phyloP scores from a whole-genome alignment of 2,888 invertebrate genomes.

The Synanthedon myopaeformis region DNA sequence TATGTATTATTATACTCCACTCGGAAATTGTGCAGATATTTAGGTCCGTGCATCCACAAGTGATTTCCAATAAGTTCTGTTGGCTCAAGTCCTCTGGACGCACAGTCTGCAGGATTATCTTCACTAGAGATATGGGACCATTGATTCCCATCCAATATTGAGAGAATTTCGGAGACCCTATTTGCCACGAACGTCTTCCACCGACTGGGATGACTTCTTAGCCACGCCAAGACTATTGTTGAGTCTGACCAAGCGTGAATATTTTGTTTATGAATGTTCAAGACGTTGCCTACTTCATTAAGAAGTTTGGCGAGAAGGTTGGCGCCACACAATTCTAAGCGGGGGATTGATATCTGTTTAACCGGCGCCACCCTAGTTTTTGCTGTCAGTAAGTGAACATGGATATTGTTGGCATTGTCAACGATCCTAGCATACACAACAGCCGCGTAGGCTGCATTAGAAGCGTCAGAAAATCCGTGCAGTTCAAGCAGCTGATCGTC shows the following conservation, averaged over 20 bases:
- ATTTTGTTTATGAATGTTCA: conserved; percentile 3
- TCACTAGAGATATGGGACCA: conserved; percentile 6
- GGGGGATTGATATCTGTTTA: conserved; percentile 7
- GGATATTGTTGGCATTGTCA: no score
- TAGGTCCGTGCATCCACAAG: background rate
- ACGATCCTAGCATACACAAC: no score
- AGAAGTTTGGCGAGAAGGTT: conserved; percentile 10
- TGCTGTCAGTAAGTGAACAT: background rate
- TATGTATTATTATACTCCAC: no score
- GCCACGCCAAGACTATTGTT: conserved; percentile 13
- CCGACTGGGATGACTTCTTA: conserved; percentile 5
- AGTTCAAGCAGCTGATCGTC: no score
- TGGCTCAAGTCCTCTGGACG: conserved; percentile 4
- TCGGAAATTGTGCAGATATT: no score
- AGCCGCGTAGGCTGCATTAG: no score
- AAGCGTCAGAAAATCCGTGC: no score
- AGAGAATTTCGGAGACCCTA: conserved; percentile 10
- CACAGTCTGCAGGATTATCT: conserved; percentile 8
- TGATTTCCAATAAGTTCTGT: no score
- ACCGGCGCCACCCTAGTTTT: background rate
- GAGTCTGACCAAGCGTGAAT: conserved; percentile 15
- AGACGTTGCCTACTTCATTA: conserved; percentile 1
- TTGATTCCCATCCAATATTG: conserved; percentile 1
- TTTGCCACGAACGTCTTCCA: conserved; percentile 18
- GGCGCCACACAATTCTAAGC: conserved; percentile 18